Evolutionary conservation across 1,140 invertebrate genomes (phyloP), one percentile per base, ranked within the genome.

Genomic region (Saccostrea cuccullata): DNA sequence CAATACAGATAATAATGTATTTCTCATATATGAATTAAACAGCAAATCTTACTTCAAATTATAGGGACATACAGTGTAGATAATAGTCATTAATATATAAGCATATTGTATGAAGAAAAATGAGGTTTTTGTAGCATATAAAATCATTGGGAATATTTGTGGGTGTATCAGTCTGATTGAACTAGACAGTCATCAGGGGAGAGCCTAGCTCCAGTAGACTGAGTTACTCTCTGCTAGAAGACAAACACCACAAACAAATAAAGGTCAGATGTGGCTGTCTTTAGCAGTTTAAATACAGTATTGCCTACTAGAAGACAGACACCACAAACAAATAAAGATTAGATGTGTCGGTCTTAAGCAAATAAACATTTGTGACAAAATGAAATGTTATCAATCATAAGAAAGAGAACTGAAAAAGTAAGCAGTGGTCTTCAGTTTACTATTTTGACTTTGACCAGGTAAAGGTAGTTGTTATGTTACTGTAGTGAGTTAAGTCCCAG

Each of bases 221-320:
- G 70, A 77, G 30, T 77, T 77, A 30, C 12, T 77, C 70, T 77
- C 70, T 30, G 70, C 70, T 77, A 77, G 9, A 40, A 30, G 70
- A 77, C 70, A 77, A 13, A 12, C 70, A 77, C 70, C 70, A 77
- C 26, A 77, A 12, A 15, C 5, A 8, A 15, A 13, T 77, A 15
- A 30, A 5, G 26, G 15, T 15, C 13, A 77, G 13, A 26, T 30
- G 11, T 77, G 70, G 70, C 70, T 77, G 70, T 77, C 26, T 26
- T 73, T 23, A 77, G 70, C 70, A 30, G 26, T 84, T 55, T 30
- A 47, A 47, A 9, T 47, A 36, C 30, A 0, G 2, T 36, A 36
- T 2, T 1, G 30, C 26, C 67, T 9, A 23, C 67, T 30, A 73
- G n/a, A 73, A 23, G 67, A 73, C 67, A 73, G 11, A 23, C 67